Evolutionary conservation across 2,113 vertebrate species (phyloP).

Genomic region (Istiophorus platypterus): DNA sequence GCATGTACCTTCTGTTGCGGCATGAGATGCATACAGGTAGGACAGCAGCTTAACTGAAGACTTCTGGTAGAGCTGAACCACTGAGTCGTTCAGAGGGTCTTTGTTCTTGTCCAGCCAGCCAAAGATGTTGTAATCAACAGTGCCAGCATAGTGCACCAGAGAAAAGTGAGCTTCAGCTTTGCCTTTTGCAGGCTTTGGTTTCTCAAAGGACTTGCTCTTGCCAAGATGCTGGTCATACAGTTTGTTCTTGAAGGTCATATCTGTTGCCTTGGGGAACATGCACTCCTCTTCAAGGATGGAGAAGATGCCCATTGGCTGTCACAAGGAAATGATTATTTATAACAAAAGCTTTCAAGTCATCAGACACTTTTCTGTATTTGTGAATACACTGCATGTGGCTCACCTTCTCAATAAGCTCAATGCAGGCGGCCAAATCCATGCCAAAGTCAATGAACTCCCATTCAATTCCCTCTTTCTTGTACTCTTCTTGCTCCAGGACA

Average conservation of each 20-base stretch:
- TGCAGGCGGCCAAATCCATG: slow-evolving; percentile 74
- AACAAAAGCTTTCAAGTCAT: not conserved
- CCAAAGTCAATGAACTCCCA: slow-evolving; percentile 88
- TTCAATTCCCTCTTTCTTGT: slow-evolving; percentile 91
- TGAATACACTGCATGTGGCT: not conserved
- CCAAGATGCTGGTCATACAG: slow-evolving; percentile 92
- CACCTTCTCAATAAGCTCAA: slow-evolving; percentile 75
- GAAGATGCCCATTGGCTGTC: slow-evolving; percentile 87
- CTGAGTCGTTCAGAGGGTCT: slow-evolving; percentile 84
- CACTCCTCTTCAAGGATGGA: slow-evolving; percentile 86
- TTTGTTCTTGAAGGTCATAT: slow-evolving; percentile 91
- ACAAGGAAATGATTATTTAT: slow-evolving; percentile 5
- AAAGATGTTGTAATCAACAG: slow-evolving; percentile 80
- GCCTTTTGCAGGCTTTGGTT: slow-evolving; percentile 80
- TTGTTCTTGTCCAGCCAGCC: slow-evolving; percentile 86
- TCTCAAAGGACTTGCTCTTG: slow-evolving; percentile 79
- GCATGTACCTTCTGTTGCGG: slow-evolving; percentile 64
- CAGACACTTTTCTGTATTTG: not conserved
- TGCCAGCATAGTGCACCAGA: slow-evolving; percentile 83
- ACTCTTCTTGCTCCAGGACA: slow-evolving; percentile 92
- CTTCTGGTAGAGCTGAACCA: slow-evolving; percentile 84
- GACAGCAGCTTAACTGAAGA: slow-evolving; percentile 77
- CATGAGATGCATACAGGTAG: slow-evolving; percentile 71
- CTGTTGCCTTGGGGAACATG: slow-evolving; percentile 81
- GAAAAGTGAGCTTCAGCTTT: slow-evolving; percentile 83